phyloP scores from a whole-genome alignment of 1,140 invertebrate species.

The Charaxes varanes region DNA sequence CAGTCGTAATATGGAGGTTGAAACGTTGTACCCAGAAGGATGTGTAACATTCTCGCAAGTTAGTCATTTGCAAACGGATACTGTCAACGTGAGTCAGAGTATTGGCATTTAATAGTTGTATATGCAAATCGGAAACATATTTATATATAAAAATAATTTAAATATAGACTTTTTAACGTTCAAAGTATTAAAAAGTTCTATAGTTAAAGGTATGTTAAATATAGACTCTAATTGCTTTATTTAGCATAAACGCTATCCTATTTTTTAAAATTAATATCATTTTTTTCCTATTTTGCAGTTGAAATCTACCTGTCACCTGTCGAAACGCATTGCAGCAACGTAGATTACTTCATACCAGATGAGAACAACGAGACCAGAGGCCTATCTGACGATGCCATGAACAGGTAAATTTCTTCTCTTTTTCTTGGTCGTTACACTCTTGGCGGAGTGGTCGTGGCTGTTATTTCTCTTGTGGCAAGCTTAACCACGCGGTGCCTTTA shows the following conservation, averaged over 20 bases:
- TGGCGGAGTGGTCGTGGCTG: too few relatives aligned
- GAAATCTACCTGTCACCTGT: constrained; percentile 93
- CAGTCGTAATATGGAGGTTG: too few relatives aligned
- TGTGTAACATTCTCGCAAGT: constrained; percentile 15
- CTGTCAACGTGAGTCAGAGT: constrained; percentile 11
- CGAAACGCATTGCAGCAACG: constrained; percentile 95
- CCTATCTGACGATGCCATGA: constrained; percentile 89
- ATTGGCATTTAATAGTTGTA: constrained; percentile 8
- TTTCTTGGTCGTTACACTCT: too few relatives aligned
- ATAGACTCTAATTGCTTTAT: not conserved
- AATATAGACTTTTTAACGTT: too few relatives aligned
- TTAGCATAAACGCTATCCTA: not conserved
- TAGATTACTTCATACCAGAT: constrained; percentile 94
- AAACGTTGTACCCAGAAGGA: not conserved
- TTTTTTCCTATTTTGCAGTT: constrained; percentile 79
- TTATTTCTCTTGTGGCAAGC: too few relatives aligned
- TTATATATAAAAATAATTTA: too few relatives aligned
- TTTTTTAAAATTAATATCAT: not conserved
- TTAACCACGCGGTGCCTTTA: too few relatives aligned
- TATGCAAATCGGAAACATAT: too few relatives aligned
- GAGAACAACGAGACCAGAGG: constrained; percentile 87
- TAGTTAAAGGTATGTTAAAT: not conserved
- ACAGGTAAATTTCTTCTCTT: too few relatives aligned
- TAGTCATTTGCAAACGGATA: constrained; percentile 14
- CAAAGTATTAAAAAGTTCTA: not conserved